These are phyloP conservation scores for Prosapia bicincta DNA, from an alignment of 2,888 invertebrate species.

Conservation along the genomic window DNA sequence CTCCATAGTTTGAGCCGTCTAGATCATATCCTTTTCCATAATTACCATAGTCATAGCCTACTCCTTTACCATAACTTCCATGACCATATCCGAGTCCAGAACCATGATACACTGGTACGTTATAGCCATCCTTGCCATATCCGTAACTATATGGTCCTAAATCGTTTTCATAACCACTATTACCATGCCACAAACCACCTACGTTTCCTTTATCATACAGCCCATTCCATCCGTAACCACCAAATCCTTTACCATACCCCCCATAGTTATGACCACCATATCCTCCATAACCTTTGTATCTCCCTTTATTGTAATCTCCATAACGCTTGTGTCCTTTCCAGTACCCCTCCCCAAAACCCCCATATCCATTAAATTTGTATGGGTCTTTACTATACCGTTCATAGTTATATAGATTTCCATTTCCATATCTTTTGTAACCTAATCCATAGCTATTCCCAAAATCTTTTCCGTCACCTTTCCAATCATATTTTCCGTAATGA, in stretches of 20 bases:
- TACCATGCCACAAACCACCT: background rate
- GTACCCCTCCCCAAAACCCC: background rate
- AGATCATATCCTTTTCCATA: background rate
- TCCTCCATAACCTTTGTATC: background rate
- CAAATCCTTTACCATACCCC: background rate
- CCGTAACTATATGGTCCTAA: background rate
- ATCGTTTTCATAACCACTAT: too few relatives aligned
- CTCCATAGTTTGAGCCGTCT: background rate
- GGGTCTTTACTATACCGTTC: background rate
- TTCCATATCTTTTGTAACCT: background rate
- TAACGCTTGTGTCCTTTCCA: background rate
- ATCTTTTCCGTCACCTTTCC: background rate
- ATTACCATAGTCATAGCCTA: background rate
- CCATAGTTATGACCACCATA: background rate
- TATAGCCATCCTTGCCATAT: background rate
- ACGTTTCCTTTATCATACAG: background rate
- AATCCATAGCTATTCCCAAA: background rate
- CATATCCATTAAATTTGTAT: background rate
- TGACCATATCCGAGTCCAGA: too few relatives aligned
- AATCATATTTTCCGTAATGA: background rate
- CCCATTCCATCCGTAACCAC: background rate
- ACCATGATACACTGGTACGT: too few relatives aligned
- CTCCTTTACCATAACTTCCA: background rate
- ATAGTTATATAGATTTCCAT: background rate
- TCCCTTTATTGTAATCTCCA: background rate